Conservation (phyloP, 2,888 invertebrate species). For the Smittia sp. region DNA sequence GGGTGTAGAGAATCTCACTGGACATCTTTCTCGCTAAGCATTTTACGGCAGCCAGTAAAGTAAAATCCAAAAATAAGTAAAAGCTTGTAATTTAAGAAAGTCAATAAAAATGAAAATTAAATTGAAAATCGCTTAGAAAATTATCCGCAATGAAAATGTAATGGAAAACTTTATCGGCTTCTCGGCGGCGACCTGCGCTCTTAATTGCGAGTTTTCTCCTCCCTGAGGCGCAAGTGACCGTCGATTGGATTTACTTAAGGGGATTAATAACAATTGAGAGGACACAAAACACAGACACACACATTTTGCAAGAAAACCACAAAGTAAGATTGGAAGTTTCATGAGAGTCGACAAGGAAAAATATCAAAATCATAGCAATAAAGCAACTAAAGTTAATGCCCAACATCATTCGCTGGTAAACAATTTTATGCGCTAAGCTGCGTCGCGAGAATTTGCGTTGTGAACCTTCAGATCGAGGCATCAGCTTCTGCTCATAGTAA, state of each 20-base stretch:
- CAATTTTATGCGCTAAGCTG: no score
- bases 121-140: constrained; percentile 20
- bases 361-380: no score
- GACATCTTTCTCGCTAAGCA: not conserved
- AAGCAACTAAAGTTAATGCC: no score
- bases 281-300: not conserved
- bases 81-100: constrained; percentile 13
- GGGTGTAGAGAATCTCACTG: not conserved
- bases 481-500: no score
- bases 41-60: not conserved
- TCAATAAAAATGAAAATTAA: constrained; percentile 9
- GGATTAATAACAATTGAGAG: not conserved
- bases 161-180: not conserved
- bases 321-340: not conserved
- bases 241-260: not conserved
- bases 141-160: not conserved
- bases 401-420: no score
- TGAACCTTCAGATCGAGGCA: no score
- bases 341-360: not conserved
- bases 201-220: not conserved
- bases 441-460: no score
- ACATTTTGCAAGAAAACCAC: not conserved
- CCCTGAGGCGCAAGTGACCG: not conserved
- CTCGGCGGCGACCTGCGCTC: not conserved
- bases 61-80: not conserved